Conservation (phyloP, 2,113 vertebrate genomes). For the Castor canadensis region DNA sequence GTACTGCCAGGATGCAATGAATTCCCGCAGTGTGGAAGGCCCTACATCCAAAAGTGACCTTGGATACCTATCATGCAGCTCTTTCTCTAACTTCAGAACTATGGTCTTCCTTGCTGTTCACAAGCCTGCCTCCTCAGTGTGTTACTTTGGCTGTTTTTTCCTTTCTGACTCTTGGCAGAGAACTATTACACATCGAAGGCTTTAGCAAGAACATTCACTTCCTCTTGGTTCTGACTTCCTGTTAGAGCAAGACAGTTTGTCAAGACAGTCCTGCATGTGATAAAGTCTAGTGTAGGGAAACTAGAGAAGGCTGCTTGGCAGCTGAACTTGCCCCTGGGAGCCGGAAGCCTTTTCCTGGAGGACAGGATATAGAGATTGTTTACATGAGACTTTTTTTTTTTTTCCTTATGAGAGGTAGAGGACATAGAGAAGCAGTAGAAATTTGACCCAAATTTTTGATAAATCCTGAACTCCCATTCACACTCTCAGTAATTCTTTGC, state of each 20-base stretch:
- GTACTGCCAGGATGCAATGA: neutral
- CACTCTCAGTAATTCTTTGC: neutral
- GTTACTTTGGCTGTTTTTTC: conserved; percentile 82
- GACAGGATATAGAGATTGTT: conserved; percentile 85
- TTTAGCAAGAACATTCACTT: conserved; percentile 82
- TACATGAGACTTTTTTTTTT: conserved; percentile 56
- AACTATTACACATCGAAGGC: conserved; percentile 74
- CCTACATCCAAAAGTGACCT: neutral
- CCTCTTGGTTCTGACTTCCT: conserved; percentile 81
- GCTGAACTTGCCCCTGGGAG: conserved; percentile 73
- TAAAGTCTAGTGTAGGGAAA: conserved; percentile 61
- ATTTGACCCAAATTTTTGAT: conserved; percentile 41
- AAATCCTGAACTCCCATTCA: neutral
- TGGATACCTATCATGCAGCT: neutral
- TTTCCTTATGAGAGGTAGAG: neutral
- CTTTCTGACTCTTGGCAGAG: conserved; percentile 79
- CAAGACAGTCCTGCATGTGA: conserved; percentile 70
- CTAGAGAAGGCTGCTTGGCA: conserved; percentile 79
- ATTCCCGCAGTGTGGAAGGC: neutral
- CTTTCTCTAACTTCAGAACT: neutral
- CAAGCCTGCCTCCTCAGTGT: conserved; percentile 10
- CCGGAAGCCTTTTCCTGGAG: conserved; percentile 82
- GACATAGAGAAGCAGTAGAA: conserved; percentile 32
- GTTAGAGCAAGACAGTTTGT: conserved; percentile 76
- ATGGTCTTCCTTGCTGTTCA: conserved; percentile 41